These are phyloP conservation scores for Drosophila leontia DNA, from an alignment of 1,140 invertebrate species.

Conservation along the genomic window DNA sequence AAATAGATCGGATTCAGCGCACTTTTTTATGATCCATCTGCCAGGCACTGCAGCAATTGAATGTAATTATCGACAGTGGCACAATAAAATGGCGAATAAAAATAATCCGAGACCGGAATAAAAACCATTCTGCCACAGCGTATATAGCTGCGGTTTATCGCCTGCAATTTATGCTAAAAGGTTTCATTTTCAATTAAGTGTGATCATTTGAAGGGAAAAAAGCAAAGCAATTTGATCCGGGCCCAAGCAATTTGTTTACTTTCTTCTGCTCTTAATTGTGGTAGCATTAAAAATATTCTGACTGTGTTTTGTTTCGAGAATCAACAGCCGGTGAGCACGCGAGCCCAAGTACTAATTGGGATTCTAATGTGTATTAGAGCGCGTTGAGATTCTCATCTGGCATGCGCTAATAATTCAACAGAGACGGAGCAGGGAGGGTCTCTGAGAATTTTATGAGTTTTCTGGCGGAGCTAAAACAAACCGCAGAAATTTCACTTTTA, in stretches of 20 bases:
- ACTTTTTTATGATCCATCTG: slow-evolving; percentile 66
- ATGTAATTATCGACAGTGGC: slow-evolving; percentile 32
- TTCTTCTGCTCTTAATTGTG: slow-evolving; percentile 24
- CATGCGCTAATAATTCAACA: slow-evolving; percentile 78
- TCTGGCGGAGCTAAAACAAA: slow-evolving; percentile 15
- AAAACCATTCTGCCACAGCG: slow-evolving; percentile 13
- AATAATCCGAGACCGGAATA: slow-evolving; percentile 7
- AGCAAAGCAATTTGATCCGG: background rate
- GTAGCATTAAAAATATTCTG: slow-evolving; percentile 32
- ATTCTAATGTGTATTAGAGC: slow-evolving; percentile 72
- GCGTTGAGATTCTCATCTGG: slow-evolving; percentile 68
- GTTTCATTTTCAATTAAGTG: slow-evolving; percentile 30
- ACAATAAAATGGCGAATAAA: slow-evolving; percentile 32
- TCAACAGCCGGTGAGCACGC: slow-evolving; percentile 43
- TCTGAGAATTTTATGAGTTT: slow-evolving; percentile 50
- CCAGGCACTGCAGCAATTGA: slow-evolving; percentile 66
- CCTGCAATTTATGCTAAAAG: slow-evolving; percentile 30
- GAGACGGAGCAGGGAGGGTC: slow-evolving; percentile 2
- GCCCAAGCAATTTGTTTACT: slow-evolving; percentile 25
- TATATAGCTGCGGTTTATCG: slow-evolving; percentile 36
- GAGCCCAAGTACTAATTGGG: slow-evolving; percentile 50
- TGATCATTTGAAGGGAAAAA: slow-evolving; percentile 1
- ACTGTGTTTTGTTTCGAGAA: slow-evolving; percentile 27
- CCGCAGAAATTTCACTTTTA: slow-evolving; percentile 74
- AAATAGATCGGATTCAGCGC: slow-evolving; percentile 72